Evolutionary conservation across 2,888 invertebrate genomes (phyloP), one percentile per base, ranked within the genome.

Genomic region (Cephus pulcher): DNA sequence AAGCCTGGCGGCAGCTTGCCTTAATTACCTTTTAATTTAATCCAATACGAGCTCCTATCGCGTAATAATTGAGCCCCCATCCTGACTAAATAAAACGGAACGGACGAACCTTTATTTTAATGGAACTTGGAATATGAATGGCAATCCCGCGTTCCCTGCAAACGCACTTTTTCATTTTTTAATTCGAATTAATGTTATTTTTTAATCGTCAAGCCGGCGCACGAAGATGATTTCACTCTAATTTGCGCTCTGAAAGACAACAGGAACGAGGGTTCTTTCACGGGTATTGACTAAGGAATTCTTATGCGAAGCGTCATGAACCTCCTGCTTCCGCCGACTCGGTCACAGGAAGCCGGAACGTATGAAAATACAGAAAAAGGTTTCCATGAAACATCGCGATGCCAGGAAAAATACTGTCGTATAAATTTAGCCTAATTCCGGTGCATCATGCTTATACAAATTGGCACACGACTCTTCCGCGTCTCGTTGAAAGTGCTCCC

Each of bases 11-110:
- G 81, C 80, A 84, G 82, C 84, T 82, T 79, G 80, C 82, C 80
- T 84, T 85, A 85, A 86, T 84, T 85, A 82, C 80, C 81, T 81
- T 83, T 84, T 86, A 85, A 85, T 85, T 85, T 83, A 82, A 85
- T 85, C 85, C 82, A 82, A 84, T 84, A 83, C 80, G 79, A 81
- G 81, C 79, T 82, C 83, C 80, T 80, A 79, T 77, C 78, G 80
- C 69, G 40, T 70, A 77, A 74, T 75, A 81, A 79, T 80, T 77
- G 79, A 81, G 76, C 75, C 73, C 37, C 78, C 78, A 77, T 79
- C 78, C 76, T 73, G 75, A 79, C 79, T 79, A 75, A 82, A 81
- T 79, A 77, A 80, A 80, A 79, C 79, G 73, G 56, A 70, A 33
- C 70, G 70, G 70, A 70, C 70, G 32, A 30, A 33, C 15, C 70